These are phyloP conservation scores for Acleris sparsana DNA, from an alignment of 2,888 invertebrate genomes.

Conservation along the genomic window DNA sequence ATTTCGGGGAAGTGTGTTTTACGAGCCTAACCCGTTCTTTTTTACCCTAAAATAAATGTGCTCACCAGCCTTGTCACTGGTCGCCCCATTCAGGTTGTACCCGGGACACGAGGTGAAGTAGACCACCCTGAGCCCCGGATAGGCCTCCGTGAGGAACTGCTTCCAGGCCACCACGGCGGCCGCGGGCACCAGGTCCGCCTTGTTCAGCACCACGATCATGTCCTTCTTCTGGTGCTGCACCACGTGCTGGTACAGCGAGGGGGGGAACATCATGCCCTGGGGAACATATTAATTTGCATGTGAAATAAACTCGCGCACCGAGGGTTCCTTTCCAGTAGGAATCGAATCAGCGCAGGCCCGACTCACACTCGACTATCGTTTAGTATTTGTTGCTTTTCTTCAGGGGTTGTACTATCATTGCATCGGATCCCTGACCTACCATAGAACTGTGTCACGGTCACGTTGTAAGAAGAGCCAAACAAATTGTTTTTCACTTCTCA, in stretches of 20 bases:
- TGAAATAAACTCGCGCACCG: too few relatives aligned
- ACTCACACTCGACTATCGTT: too few relatives aligned
- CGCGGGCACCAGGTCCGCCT: conserved; percentile 94
- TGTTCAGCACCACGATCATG: conserved; percentile 95
- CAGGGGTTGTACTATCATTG: too few relatives aligned
- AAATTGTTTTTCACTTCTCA: too few relatives aligned
- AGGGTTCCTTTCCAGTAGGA: too few relatives aligned
- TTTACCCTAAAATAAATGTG: conserved; percentile 26
- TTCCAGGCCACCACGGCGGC: conserved; percentile 94
- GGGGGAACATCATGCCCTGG: conserved; percentile 93
- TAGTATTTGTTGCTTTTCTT: too few relatives aligned
- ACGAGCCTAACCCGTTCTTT: too few relatives aligned
- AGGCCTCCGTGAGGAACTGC: conserved; percentile 86
- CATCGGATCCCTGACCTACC: too few relatives aligned
- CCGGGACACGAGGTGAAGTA: conserved; percentile 93
- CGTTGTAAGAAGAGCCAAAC: too few relatives aligned
- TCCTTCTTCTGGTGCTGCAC: conserved; percentile 89
- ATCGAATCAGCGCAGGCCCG: too few relatives aligned
- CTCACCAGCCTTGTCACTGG: conserved; percentile 81
- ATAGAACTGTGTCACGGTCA: too few relatives aligned
- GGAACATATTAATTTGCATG: conserved; percentile 36
- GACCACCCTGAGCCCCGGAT: conserved; percentile 86
- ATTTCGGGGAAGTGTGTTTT: too few relatives aligned
- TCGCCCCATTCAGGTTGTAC: conserved; percentile 86
- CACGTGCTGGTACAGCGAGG: conserved; percentile 92